Evolutionary conservation across 2,113 vertebrate genomes (phyloP).

Genomic region (Oreotragus oreotragus): DNA sequence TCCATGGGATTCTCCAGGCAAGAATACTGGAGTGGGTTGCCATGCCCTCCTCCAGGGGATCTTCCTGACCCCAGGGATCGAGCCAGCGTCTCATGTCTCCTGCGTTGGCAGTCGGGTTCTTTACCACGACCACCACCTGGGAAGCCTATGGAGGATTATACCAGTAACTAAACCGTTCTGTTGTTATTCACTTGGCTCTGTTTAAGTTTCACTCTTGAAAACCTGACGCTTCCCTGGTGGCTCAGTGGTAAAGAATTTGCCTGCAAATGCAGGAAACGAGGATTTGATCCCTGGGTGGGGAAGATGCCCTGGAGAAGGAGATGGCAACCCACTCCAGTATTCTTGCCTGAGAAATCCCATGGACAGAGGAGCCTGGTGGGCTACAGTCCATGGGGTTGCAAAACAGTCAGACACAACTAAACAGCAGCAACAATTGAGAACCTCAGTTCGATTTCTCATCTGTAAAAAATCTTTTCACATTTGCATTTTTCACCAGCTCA

Average conservation of each 20-base stretch:
- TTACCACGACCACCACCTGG: not conserved
- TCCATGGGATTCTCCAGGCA: not conserved
- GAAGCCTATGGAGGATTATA: not conserved
- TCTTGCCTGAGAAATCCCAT: not conserved
- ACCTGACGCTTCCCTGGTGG: not conserved
- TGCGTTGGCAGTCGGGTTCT: not conserved
- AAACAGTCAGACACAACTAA: not conserved
- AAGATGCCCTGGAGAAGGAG: not conserved
- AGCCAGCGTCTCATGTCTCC: not conserved
- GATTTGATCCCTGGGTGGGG: not conserved
- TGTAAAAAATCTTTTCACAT: not conserved
- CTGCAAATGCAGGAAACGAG: not conserved
- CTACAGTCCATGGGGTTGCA: not conserved
- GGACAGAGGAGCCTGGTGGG: not conserved
- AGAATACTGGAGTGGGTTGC: not conserved
- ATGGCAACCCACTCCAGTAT: not conserved
- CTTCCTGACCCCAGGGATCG: not conserved
- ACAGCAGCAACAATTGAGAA: not conserved
- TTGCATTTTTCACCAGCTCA: not conserved
- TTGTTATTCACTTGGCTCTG: not conserved
- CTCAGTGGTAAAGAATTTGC: not conserved
- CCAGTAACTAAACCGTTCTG: not conserved
- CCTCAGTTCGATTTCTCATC: not conserved
- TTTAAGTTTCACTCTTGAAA: constrained; percentile 38
- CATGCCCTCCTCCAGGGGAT: not conserved